Evolutionary conservation across 2,113 vertebrate species (phyloP), one percentile per base, ranked within the genome.

Genomic region (Oreochromis tanganicae): DNA sequence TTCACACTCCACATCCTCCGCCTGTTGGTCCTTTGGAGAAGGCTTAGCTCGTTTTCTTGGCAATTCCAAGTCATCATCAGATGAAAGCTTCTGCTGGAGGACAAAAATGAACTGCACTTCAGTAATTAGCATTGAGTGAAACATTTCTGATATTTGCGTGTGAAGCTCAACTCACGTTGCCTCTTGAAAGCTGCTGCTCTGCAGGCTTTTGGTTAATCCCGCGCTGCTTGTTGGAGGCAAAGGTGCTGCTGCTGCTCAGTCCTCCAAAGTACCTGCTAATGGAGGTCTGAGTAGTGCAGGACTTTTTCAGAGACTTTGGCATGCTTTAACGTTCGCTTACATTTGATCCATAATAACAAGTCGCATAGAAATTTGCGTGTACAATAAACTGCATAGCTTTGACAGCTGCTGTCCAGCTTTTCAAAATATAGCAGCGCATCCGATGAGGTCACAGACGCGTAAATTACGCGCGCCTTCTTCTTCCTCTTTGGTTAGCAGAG

Each of bases 211-310:
- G 59, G 13, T 87, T 91, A 79, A 83, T 91, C 83, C 86, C 78
- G 4, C 50, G 21, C 6, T 81, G 81, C 46, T 29, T 50, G 27
- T 11, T 75, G 43, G 71, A 43, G 75, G 68, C 68, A 32, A 75
- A 75, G 12, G 83, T 48, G 56, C 21, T 48, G 32, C 19, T 79
- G 86, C 92, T 82, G 79, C 78, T 92, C 56, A 41, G 1, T 14
- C 87, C 89, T 29, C 84, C 87, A 24, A 97, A 97, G 91, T 98
- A 98, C 61, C 93, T 95, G 94, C 97, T 98, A 0, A 98, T 94
- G 80, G 97, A 96, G 41, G 94, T 87, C 90, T 96, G 96, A 6
- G 57, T 36, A 2, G 14, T 89, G 87, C 92, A 59, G n/a, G 92
- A 91, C 84, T 93, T 96, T 29, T 92, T 96, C 73, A 79, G 17